A percentile compares a stretch with the other conserved stretches of the same genome.
These are phyloP conservation scores for Palythoa grandiflora DNA, from an alignment of 92 coral and sea anemone species.

Conservation along the genomic window DNA sequence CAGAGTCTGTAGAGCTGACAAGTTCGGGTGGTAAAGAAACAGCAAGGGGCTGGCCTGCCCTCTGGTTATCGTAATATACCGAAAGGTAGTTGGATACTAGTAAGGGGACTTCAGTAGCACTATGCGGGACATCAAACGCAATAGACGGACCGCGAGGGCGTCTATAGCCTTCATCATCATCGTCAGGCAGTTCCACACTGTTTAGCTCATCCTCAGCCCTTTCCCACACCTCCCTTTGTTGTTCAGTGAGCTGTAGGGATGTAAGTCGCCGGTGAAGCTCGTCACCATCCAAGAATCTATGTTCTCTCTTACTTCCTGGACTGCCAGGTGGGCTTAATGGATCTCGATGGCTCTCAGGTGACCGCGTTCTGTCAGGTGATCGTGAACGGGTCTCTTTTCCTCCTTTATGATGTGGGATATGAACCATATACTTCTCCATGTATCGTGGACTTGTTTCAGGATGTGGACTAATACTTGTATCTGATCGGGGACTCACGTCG, in stretches of 20 bases:
- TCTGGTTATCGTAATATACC: slow-evolving; percentile 69
- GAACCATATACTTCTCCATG: slow-evolving; percentile 50
- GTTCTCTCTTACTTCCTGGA: slow-evolving; percentile 72
- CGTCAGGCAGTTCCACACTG: slow-evolving; percentile 71
- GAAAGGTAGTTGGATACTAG: slow-evolving; percentile 75
- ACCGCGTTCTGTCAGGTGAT: slow-evolving; percentile 75
- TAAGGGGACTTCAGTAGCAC: slow-evolving; percentile 71
- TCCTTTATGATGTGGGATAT: slow-evolving; percentile 42
- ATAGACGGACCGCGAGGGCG: slow-evolving; percentile 84
- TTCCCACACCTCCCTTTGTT: slow-evolving; percentile 53
- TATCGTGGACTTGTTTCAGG: slow-evolving; percentile 49
- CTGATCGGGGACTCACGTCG: slow-evolving; percentile 45
- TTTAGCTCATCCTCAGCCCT: slow-evolving; percentile 72
- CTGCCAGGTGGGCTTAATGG: slow-evolving; percentile 78
- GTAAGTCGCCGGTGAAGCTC: slow-evolving; percentile 75
- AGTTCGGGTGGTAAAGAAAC: slow-evolving; percentile 78
- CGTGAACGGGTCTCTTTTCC: slow-evolving; percentile 75
- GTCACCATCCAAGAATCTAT: slow-evolving; percentile 65
- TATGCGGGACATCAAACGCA: slow-evolving; percentile 89
- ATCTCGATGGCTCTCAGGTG: slow-evolving; percentile 67
- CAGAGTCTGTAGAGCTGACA: slow-evolving; percentile 58
- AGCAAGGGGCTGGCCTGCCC: slow-evolving; percentile 69
- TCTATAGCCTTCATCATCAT: slow-evolving; percentile 61
- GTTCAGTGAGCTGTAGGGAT: slow-evolving; percentile 76
- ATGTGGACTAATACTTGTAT: slow-evolving; percentile 42